Conservation (phyloP, 2,888 invertebrate species). For the Colletes collaris region DNA sequence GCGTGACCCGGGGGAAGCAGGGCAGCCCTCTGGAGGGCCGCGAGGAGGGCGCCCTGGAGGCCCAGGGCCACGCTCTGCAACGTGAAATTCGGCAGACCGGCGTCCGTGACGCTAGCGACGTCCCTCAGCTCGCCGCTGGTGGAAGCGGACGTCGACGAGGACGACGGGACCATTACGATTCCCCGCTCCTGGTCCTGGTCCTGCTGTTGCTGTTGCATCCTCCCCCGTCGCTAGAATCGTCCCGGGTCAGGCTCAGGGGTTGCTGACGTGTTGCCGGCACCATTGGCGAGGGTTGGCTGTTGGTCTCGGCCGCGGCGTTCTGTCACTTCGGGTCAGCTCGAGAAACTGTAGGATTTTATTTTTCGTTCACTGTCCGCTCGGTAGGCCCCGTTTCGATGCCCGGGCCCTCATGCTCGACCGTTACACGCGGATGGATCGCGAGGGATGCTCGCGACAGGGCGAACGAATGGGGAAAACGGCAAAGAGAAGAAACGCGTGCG, state of each 20-base stretch:
- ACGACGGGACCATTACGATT: conserved; percentile 64
- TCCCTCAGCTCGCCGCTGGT: conserved; percentile 68
- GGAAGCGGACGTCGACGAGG: conserved; percentile 52
- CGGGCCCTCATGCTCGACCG: conserved; percentile 25
- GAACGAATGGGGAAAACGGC: conserved; percentile 42
- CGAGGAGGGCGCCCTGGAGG: conserved; percentile 93
- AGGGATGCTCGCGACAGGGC: conserved; percentile 23
- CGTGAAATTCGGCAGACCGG: conserved; percentile 76
- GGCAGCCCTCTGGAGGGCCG: conserved; percentile 92
- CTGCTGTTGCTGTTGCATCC: conserved; percentile 72
- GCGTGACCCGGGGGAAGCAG: conserved; percentile 92
- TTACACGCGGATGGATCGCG: conserved; percentile 18
- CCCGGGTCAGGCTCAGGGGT: conserved; percentile 57
- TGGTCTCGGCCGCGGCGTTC: conserved; percentile 1
- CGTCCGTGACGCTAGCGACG: conserved; percentile 56
- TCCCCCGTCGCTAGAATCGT: conserved; percentile 61
- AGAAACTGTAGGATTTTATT: neutral
- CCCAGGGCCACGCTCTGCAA: conserved; percentile 91
- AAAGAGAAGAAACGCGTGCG: conserved; percentile 82
- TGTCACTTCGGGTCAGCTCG: neutral
- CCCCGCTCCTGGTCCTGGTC: conserved; percentile 68
- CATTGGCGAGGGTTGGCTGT: conserved; percentile 61
- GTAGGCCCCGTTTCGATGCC: neutral
- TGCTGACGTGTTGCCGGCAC: conserved; percentile 48
- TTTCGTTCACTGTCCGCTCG: conserved; percentile 26